Evolutionary conservation across 2,797 vertebrate genomes (phyloP).

Genomic region (Alca torda): DNA sequence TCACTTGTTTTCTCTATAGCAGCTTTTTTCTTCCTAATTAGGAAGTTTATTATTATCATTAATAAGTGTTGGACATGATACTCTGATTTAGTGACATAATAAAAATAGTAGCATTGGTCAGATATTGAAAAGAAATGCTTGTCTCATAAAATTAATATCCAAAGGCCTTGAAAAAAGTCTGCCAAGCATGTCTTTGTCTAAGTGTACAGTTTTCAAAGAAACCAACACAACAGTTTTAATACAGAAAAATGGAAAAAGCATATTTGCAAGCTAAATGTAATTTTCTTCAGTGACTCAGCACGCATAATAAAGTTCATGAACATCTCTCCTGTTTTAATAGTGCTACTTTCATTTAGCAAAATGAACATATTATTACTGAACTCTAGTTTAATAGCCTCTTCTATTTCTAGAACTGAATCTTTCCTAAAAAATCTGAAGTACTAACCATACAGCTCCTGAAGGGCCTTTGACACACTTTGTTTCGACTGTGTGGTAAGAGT

Average conservation of each 20-base stretch:
- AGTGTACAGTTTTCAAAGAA: neutral
- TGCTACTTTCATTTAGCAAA: constrained; percentile 9
- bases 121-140: neutral
- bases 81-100: neutral
- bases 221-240: neutral
- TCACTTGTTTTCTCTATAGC: neutral
- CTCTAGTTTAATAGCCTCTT: neutral
- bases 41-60: neutral
- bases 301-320: neutral
- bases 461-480: neutral
- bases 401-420: neutral
- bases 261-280: neutral
- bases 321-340: neutral
- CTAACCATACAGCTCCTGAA: neutral
- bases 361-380: neutral
- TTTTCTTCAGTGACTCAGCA: constrained; percentile 12
- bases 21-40: neutral
- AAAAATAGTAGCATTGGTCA: neutral
- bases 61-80: neutral
- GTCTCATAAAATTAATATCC: neutral
- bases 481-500: neutral
- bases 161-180: neutral
- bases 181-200: neutral
- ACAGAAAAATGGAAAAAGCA: neutral
- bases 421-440: neutral